Conservation (phyloP, 2,888 invertebrate genomes). For the Agrochola lota region DNA sequence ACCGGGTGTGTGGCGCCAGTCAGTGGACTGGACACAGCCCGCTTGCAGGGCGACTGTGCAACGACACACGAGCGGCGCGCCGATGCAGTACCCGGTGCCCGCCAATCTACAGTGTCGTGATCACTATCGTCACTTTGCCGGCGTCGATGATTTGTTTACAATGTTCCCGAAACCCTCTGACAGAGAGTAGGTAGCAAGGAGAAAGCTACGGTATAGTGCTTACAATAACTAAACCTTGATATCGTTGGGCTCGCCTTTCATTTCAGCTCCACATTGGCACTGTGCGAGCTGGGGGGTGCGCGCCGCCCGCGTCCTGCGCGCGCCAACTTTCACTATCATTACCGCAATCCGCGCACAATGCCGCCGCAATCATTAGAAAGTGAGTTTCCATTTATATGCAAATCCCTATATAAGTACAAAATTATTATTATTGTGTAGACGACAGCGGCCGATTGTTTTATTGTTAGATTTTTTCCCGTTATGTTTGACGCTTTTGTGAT, state of each 20-base stretch:
- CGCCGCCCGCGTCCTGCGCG: constrained; percentile 65
- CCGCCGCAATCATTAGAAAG: constrained; percentile 83
- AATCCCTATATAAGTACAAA: constrained; percentile 75
- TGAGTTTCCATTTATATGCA: constrained; percentile 83
- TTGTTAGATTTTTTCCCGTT: constrained; percentile 75
- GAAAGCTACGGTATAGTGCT: constrained; percentile 2
- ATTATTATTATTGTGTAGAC: constrained; percentile 71
- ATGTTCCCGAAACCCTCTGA: background rate
- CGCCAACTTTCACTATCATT: constrained; percentile 84
- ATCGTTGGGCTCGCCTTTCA: constrained; percentile 5
- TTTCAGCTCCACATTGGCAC: constrained; percentile 28
- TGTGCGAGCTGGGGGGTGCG: constrained; percentile 34
- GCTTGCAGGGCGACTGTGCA: background rate
- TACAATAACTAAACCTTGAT: background rate
- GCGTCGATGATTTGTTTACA: background rate
- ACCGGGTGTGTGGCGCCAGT: background rate
- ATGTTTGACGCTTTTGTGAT: constrained; percentile 29
- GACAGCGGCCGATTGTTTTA: constrained; percentile 63
- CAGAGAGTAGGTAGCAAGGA: background rate
- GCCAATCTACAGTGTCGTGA: background rate
- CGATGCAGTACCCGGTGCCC: background rate
- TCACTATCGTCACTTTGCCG: background rate
- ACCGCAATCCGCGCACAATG: constrained; percentile 73
- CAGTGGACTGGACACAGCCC: background rate
- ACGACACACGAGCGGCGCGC: too few species aligned